Base-by-base conservation (phyloP, 2,797 vertebrate species). In the Labeo calbasu region DNA sequence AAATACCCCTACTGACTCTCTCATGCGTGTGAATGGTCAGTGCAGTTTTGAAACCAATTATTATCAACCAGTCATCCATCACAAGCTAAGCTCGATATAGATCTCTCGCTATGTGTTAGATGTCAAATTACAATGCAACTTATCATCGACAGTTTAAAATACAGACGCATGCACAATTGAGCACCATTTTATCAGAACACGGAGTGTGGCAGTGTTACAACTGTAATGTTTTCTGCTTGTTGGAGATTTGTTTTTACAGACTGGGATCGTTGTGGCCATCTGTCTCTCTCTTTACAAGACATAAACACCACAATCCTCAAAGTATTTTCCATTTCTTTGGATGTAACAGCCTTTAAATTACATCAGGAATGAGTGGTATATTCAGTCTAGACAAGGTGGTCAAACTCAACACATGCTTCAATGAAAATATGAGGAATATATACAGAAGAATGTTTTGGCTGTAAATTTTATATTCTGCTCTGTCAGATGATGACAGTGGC, bases 381-480 rank as follows among this genome's bases (percentile, higher is more conserved):
- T 77, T 80, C 71, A 77, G 57, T n/a, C 19, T 36, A 59, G 17
- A 59, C 61, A 79, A 15, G 15, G 80, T 72, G 21, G 50, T 32
- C 36, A 57, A 13, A 57, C 32, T 57, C 51, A 40, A 36, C 25
- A 36, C 72, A 66, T 36, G 23, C 70, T 23, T 23, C 55, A 61
- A n/a, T 55, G 17, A 69, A 70, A 77, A 57, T 32, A 70, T n/a
- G 61, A 83, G 17, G 69, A 75, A 53, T n/a, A 61, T 76, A n/a
- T 71, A 68, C 5, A 4, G 48, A 81, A 69, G 50, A 40, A 59
- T 51, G n/a, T 81, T 75, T 65, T 66, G 50, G n/a, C 13, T 21
- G 63, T 65, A 81, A 55, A 72, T 81, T 46, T 48, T 43, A 77
- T 61, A 84, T 86, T 72, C 78, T 71, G 65, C 19, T 68, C 53